Evolutionary conservation across 2,113 vertebrate species (phyloP).

Genomic region (Nymphicus hollandicus): DNA sequence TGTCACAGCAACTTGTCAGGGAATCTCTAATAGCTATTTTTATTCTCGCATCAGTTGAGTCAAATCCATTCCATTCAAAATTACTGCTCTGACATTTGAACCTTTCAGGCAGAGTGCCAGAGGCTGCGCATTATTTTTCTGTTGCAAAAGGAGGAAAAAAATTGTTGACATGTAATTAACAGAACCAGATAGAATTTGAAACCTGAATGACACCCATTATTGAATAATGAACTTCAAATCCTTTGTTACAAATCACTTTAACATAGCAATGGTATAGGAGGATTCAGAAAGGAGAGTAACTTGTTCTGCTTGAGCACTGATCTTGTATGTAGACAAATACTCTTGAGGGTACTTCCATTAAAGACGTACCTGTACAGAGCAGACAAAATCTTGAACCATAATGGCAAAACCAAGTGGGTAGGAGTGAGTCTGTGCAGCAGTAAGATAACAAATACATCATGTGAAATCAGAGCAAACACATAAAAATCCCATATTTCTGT

Average conservation of each 20-base stretch:
- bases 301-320: background rate
- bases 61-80: conserved; percentile 14
- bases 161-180: background rate
- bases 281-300: background rate
- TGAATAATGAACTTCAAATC: conserved; percentile 29
- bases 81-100: conserved; percentile 20
- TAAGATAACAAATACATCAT: background rate
- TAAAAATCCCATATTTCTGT: background rate
- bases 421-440: background rate
- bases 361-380: background rate
- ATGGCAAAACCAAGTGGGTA: background rate
- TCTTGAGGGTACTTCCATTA: background rate
- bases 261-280: background rate
- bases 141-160: background rate
- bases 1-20: background rate
- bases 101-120: background rate
- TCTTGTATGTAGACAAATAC: background rate
- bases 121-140: conserved; percentile 10
- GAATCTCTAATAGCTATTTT: conserved; percentile 29
- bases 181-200: conserved; percentile 6
- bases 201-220: conserved; percentile 2
- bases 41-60: background rate
- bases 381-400: background rate
- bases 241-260: background rate
- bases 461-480: background rate